Base-by-base conservation (phyloP, 2,113 vertebrate species). In the Climacteris rufus region DNA sequence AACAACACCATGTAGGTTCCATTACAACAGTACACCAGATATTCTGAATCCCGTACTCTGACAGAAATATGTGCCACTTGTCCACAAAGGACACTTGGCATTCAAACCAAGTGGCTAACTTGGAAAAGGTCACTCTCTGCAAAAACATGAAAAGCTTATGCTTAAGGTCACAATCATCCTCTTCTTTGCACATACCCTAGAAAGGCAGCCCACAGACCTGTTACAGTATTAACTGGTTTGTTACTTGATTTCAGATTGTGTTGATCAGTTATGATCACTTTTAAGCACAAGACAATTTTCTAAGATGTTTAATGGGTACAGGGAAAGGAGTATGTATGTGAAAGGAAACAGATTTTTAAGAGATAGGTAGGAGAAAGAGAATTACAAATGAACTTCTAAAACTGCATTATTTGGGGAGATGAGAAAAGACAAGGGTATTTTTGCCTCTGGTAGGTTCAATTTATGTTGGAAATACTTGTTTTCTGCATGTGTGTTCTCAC, bases 41-140 rank as follows among this genome's bases (percentile, higher is more conserved):
- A 77, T 44, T 93, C 87, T 89, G 64, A 91, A 89, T 83, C 21
- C 50, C 50, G 14, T 75, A 75, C 35, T 90, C 72, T 71, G 30
- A 45, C 21, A 89, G 79, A 86, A 94, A 31, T 18, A 72, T 11
- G 45, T 65, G 23, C 19, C 17, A 21, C 31, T 53, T n/a, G n/a
- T n/a, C n/a, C n/a, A 27, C 37, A 72, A 80, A 82, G n/a, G 52
- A 84, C 7, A 4, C 24, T 7, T 50, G 53, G 28, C 54, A 85
- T 56, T 75, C 40, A 87, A 71, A 60, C 3, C 15, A 72, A 87
- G 9, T 2, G 1, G 19, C 57, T 45, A 42, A 65, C 33, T 89
- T 63, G 16, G 23, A 56, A 85, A 76, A 91, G 44, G 23, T 49
- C 37, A 82, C 4, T n/a, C 18, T 56, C 61, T 60, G 6, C n/a